phyloP scores from a whole-genome alignment of 2,113 vertebrate genomes.

The Xenopus borealis region DNA sequence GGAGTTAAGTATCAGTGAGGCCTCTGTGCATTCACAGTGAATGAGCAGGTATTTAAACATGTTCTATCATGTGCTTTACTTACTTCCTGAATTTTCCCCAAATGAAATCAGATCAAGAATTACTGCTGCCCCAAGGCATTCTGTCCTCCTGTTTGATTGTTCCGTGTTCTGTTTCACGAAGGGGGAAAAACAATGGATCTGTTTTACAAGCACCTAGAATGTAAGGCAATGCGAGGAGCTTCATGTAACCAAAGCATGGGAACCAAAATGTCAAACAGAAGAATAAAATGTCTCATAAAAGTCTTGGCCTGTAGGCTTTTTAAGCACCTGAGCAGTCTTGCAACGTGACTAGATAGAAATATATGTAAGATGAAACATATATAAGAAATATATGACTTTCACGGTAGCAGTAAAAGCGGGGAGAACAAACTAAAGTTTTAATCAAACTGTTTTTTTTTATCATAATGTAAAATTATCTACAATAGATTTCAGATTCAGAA shows the following conservation, averaged over 20 bases:
- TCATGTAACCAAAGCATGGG: slow-evolving; percentile 51
- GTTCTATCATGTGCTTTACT: slow-evolving; percentile 49
- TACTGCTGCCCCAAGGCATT: slow-evolving; percentile 43
- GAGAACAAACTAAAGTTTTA: too few species aligned
- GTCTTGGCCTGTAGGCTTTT: slow-evolving; percentile 29
- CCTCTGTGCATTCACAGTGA: slow-evolving; percentile 34
- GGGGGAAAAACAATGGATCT: slow-evolving; percentile 49
- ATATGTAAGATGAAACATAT: too few species aligned
- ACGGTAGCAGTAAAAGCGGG: too few species aligned
- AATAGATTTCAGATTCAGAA: too few species aligned
- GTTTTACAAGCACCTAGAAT: slow-evolving; percentile 46
- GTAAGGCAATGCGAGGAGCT: slow-evolving; percentile 43
- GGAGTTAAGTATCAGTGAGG: slow-evolving; percentile 38
- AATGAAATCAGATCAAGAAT: slow-evolving; percentile 54
- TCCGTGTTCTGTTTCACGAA: slow-evolving; percentile 47
- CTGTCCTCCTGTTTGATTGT: slow-evolving; percentile 48
- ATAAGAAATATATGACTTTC: neutral
- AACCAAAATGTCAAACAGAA: slow-evolving; percentile 31
- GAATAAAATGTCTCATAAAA: slow-evolving; percentile 42
- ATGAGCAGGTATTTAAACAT: slow-evolving; percentile 46
- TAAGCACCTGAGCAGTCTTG: slow-evolving; percentile 27
- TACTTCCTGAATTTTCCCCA: slow-evolving; percentile 46
- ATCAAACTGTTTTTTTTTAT: too few species aligned
- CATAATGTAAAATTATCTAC: too few species aligned
- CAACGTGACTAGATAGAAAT: slow-evolving; percentile 20